A percentile compares a stretch with the other conserved stretches of the same genome.
Conservation (phyloP, 2,113 vertebrate genomes). For the Polypterus senegalus region DNA sequence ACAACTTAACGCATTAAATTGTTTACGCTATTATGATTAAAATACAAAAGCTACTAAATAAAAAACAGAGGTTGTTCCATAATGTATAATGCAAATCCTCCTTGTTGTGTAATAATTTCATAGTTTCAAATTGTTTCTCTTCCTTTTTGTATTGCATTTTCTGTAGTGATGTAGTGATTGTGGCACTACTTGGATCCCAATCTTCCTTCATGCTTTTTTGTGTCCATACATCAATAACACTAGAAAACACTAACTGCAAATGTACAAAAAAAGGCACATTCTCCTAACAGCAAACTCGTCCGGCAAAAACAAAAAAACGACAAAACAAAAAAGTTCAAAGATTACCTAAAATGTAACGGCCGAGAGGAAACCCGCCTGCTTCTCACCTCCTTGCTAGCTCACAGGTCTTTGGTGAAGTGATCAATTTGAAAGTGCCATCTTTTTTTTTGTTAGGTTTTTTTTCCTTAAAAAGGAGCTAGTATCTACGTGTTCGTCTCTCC, state of each 20-base stretch:
- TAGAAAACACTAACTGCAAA: constrained; percentile 76
- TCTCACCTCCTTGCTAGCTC: constrained; percentile 63
- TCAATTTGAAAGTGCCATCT: constrained; percentile 83
- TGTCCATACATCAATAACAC: constrained; percentile 70
- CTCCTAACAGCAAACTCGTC: constrained; percentile 80
- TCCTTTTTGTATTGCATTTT: constrained; percentile 58
- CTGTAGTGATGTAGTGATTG: constrained; percentile 66
- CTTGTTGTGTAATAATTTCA: constrained; percentile 56
- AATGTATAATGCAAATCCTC: constrained; percentile 36
- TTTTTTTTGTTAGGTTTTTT: constrained; percentile 56
- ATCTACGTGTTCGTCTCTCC: constrained; percentile 48
- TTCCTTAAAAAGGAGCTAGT: constrained; percentile 73
- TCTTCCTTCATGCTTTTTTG: constrained; percentile 75
- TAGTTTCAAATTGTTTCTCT: constrained; percentile 57
- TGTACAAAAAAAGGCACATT: constrained; percentile 96
- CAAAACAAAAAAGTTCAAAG: constrained; percentile 23
- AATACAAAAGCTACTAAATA: constrained; percentile 52
- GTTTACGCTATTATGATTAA: constrained; percentile 58
- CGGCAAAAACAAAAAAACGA: constrained; percentile 52
- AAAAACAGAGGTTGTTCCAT: constrained; percentile 32
- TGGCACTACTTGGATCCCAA: constrained; percentile 85
- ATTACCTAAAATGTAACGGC: constrained; percentile 60
- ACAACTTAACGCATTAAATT: constrained; percentile 70
- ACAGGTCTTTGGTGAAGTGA: constrained; percentile 93
- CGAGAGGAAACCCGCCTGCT: constrained; percentile 67